Base-by-base conservation (phyloP, 30 jellyfish, hydroid and myxozoan species). In the Aurelia sp. region DNA sequence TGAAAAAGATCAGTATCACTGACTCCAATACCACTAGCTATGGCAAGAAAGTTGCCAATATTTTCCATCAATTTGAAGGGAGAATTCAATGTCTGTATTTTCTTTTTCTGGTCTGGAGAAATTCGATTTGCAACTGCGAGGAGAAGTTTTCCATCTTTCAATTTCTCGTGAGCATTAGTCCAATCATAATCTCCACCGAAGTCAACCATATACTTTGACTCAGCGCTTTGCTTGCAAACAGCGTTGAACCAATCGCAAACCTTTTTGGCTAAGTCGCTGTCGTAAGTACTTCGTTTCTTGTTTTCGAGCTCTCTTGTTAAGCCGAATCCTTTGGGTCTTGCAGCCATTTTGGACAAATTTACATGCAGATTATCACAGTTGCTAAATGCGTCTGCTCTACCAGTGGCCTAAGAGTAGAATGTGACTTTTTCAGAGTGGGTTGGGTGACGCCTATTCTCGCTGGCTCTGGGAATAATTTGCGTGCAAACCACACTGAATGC, bases 1-100 rank as follows among this genome's bases (percentile, higher is more conserved):
- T 78, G 89, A 48, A 78, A 78, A 0, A 78, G 58, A 15, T 78
- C 89, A n/a, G 79, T 78, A 4, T 48, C 89, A 11, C 60, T 31
- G 18, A 78, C 89, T 1, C 89, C 89, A 40, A 78, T 78, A 5
- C 11, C 77, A 12, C 22, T 5, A 2, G 89, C 89, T 1, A n/a
- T 41, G 18, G 79, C 79, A 22, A 78, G 61, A 63, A 78, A 78
- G 51, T 78, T 78, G 19, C 79, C 79, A 13, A 20, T 78, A 69
- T 78, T 78, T 78, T 78, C 89, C 89, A 78, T 78, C 18, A 78
- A 74, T 78, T 78, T 78, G 59, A 78, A 78, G 13, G 89, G 89
- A 18, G 89, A 62, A 44, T 78, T 78, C 19, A 78, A 51, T 6
- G 89, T 78, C 33, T 78, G 89, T n/a, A 78, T 78, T 55, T 78